A percentile compares a stretch with the other conserved stretches of the same genome.
Conservation (phyloP, 2,797 vertebrate genomes). For the Erethizon dorsatum region DNA sequence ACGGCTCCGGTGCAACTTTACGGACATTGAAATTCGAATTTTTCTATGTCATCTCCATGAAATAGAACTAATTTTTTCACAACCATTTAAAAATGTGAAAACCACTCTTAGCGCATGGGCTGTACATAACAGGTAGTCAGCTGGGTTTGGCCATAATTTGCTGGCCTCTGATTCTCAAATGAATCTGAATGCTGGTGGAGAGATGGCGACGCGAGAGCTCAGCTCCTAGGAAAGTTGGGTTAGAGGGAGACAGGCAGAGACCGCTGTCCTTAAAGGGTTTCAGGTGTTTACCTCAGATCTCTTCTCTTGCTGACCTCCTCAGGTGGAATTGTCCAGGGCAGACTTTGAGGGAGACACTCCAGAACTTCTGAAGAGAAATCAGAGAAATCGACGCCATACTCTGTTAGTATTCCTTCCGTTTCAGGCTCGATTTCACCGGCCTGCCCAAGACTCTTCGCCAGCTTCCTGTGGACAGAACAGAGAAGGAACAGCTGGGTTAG, state of each 20-base stretch:
- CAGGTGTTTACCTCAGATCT: conserved; percentile 94
- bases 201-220: not conserved
- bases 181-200: not conserved
- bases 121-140: not conserved
- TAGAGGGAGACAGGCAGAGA: conserved; percentile 55
- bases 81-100: conserved; percentile 55
- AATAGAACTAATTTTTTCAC: conserved; percentile 54
- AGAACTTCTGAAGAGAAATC: conserved; percentile 95
- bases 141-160: not conserved
- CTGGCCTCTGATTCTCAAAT: not conserved
- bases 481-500: conserved; percentile 17
- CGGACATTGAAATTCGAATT: not conserved
- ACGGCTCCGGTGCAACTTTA: not conserved
- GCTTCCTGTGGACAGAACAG: conserved; percentile 89
- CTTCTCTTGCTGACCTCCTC: conserved; percentile 93
- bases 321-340: conserved; percentile 95
- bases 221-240: not conserved
- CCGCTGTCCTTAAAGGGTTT: not conserved
- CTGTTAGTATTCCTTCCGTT: conserved; percentile 96
- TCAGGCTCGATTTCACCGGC: conserved; percentile 98
- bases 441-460: conserved; percentile 96
- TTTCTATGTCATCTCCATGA: conserved; percentile 35
- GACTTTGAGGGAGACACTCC: conserved; percentile 93
- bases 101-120: conserved; percentile 8
- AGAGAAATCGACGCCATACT: conserved; percentile 96